A percentile compares a stretch with the other conserved stretches of the same genome.
Conservation (phyloP, 2,113 vertebrate genomes). For the Reinhardtius hippoglossoides region DNA sequence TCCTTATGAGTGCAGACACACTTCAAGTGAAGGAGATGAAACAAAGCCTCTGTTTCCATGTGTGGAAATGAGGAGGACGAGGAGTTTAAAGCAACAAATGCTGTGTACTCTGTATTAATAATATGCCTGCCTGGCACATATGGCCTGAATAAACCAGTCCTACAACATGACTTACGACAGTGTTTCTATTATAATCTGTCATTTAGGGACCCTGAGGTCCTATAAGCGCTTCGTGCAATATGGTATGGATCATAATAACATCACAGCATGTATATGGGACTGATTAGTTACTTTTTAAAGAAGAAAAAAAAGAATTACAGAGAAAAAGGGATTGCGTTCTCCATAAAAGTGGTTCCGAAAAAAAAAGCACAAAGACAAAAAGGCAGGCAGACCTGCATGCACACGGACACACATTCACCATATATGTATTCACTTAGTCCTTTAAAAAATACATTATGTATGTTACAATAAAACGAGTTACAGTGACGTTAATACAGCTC, state of each 20-base stretch:
- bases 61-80: slow-evolving; percentile 68
- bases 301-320: slow-evolving; percentile 10
- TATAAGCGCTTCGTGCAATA: slow-evolving; percentile 39
- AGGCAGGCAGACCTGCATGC: background rate
- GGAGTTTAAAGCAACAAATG: slow-evolving; percentile 28
- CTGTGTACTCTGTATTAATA: slow-evolving; percentile 54
- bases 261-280: slow-evolving; percentile 22
- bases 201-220: slow-evolving; percentile 33
- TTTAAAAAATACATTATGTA: background rate
- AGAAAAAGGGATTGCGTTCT: slow-evolving; percentile 7
- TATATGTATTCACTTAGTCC: background rate
- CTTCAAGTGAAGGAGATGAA: slow-evolving; percentile 70
- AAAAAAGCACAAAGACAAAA: slow-evolving; percentile 37
- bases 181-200: slow-evolving; percentile 46
- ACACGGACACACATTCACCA: background rate
- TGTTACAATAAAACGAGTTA: no score
- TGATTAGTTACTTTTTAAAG: slow-evolving; percentile 21
- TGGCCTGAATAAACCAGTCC: slow-evolving; percentile 58
- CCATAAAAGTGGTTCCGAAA: slow-evolving; percentile 3
- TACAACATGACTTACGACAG: slow-evolving; percentile 40
- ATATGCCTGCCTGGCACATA: slow-evolving; percentile 59
- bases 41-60: slow-evolving; percentile 74
- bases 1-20: slow-evolving; percentile 77
- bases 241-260: slow-evolving; percentile 29
- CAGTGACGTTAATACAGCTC: background rate